Evolutionary conservation across 2,797 vertebrate species (phyloP), one percentile per base, ranked within the genome.

Genomic region (Cossypha caffra): DNA sequence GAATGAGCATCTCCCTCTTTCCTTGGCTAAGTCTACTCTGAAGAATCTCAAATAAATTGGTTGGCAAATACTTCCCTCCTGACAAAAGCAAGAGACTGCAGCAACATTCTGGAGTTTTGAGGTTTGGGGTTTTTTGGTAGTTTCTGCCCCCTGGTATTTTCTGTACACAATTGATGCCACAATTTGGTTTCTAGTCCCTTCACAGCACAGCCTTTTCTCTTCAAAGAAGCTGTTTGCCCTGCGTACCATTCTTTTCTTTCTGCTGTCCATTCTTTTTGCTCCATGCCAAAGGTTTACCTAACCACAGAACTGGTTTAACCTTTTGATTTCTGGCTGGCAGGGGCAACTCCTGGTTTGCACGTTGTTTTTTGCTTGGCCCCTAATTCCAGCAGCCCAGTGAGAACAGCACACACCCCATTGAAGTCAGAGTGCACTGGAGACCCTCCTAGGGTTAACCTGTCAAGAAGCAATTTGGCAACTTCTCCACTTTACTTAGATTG

Each of bases 41-140:
- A 86, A 87, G 85, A 91, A 63, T 29, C 21, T 25, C 43, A 61
- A 55, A 31, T 47, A 47, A 63, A 75, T 20, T 12, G 0, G 7
- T 31, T 35, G 48, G 59, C n/a, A 74, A 54, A 6, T 11, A 83
- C 6, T 38, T 74, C 35, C 55, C 12, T 80, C 73, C 29, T 61
- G 45, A 57, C 6, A 89, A 83, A 83, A 16, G 26, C 26, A 50
- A 42, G 25, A 40, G 14, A 64, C 11, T 66, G 28, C 42, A 93
- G 7, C 5, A 13, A 42, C 1, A 4, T 16, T 29, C 5, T 35
- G 17, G 5, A 43, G 10, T 23, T 43, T 24, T 9, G 3, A 21
- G 6, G 19, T 9, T 38, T 3, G 16, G 9, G 4, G 0, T 4
- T 43, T 43, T 37, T 50, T 21, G 9, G 13, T 62, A n/a, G 3